These are phyloP conservation scores for Mobula hypostoma DNA, from an alignment of 2,113 vertebrate species.

Conservation along the genomic window DNA sequence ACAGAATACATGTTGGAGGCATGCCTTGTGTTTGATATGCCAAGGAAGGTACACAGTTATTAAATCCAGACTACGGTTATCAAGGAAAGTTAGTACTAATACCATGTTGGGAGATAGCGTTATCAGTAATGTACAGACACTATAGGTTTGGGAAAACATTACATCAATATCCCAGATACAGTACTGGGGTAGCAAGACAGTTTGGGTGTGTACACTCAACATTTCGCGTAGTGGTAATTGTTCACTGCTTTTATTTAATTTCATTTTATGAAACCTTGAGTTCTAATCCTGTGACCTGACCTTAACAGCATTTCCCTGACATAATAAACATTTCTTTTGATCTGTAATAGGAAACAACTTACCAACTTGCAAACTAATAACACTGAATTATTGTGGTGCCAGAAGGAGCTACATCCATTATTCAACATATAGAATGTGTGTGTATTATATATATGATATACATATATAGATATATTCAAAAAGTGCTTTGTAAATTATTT, in stretches of 20 bases:
- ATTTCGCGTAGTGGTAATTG: constrained; percentile 5
- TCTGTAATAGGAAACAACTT: background rate
- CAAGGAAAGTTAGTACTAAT: background rate
- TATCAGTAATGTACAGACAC: too few species aligned
- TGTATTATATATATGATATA: background rate
- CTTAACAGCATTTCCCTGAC: background rate
- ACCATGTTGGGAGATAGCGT: background rate
- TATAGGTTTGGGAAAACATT: background rate
- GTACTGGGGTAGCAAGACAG: background rate
- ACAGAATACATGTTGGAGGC: background rate
- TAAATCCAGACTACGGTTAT: background rate
- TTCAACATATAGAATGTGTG: background rate
- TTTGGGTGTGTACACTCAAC: background rate
- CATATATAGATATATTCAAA: background rate
- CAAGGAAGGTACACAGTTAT: background rate
- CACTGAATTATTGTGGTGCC: background rate
- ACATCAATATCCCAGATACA: background rate
- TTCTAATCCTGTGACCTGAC: constrained; percentile 28
- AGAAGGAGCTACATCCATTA: background rate
- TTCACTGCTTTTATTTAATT: constrained; percentile 20
- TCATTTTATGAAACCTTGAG: background rate
- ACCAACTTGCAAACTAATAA: background rate
- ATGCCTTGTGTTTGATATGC: background rate
- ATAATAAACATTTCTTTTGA: background rate
- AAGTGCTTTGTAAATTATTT: constrained; percentile 31